Evolutionary conservation across 2,888 invertebrate genomes (phyloP).

Genomic region (Protonemura montana): DNA sequence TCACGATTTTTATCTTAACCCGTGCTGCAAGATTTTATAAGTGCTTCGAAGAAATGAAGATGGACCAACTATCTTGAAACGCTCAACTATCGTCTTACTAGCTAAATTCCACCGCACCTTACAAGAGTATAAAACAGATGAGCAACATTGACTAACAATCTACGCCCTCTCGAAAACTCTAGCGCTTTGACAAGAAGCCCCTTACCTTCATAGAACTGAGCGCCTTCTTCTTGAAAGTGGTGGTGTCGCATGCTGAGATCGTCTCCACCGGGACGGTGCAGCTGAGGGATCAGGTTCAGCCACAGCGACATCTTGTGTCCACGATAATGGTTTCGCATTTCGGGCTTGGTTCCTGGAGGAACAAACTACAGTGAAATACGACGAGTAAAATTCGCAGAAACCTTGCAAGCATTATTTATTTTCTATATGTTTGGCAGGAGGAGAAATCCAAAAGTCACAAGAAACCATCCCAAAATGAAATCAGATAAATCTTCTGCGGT

Average conservation of each 20-base stretch:
- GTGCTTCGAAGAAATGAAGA: not conserved
- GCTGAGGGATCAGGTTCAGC: slow-evolving; percentile 88
- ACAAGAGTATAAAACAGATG: too few species aligned
- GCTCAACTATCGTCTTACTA: too few species aligned
- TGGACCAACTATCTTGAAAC: not conserved
- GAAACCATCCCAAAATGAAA: too few species aligned
- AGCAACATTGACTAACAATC: too few species aligned
- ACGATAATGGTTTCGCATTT: slow-evolving; percentile 88
- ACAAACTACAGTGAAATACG: not conserved
- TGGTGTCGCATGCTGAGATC: slow-evolving; percentile 88
- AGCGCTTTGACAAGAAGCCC: not conserved
- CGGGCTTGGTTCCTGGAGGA: slow-evolving; percentile 70
- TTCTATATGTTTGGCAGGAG: too few species aligned
- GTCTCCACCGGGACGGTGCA: slow-evolving; percentile 84
- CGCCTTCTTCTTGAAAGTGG: slow-evolving; percentile 83
- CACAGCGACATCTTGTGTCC: slow-evolving; percentile 94
- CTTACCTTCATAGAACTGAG: slow-evolving; percentile 80
- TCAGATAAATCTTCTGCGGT: too few species aligned
- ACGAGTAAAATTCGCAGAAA: not conserved
- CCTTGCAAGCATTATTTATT: too few species aligned
- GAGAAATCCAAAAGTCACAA: too few species aligned
- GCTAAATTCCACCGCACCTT: too few species aligned
- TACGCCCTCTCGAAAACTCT: not conserved
- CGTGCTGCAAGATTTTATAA: too few species aligned
- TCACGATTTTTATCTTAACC: not conserved